phyloP scores from a whole-genome alignment of 2,797 vertebrate species.

The Crax fasciolata region DNA sequence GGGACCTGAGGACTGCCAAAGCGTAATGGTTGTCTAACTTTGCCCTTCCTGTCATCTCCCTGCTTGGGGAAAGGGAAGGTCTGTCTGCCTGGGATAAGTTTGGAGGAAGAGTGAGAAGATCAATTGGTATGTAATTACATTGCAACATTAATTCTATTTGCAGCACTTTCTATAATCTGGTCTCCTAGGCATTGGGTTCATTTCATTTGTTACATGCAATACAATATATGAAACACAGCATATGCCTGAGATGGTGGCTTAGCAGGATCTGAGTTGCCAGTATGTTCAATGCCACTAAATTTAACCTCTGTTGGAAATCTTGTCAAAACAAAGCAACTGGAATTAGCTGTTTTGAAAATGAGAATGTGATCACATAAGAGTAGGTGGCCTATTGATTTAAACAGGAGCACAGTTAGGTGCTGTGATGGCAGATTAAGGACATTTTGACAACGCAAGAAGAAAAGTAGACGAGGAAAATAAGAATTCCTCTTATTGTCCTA shows the following conservation, averaged over 20 bases:
- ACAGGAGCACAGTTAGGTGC: neutral
- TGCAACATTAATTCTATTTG: neutral
- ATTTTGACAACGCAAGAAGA: neutral
- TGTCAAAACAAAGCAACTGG: neutral
- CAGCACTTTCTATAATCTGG: neutral
- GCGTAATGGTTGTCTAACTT: accelerated
- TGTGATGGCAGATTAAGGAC: neutral
- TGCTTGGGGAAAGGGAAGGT: neutral
- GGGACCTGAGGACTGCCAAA: neutral
- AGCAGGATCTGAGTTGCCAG: neutral
- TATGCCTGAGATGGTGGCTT: neutral
- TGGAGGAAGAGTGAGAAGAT: neutral
- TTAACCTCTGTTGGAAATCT: neutral
- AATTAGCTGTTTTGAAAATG: neutral
- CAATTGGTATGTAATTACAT: neutral
- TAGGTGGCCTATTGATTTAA: neutral
- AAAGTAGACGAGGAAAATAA: neutral
- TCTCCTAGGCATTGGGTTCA: neutral
- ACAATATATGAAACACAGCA: neutral
- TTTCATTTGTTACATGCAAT: neutral
- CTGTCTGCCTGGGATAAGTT: neutral
- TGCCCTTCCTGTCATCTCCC: neutral
- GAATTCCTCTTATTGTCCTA: neutral
- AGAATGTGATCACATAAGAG: neutral
- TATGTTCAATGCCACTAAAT: neutral